Evolutionary conservation across 2,113 vertebrate species (phyloP), one percentile per base, ranked within the genome.

Genomic region (Ptilonorhynchus violaceus): DNA sequence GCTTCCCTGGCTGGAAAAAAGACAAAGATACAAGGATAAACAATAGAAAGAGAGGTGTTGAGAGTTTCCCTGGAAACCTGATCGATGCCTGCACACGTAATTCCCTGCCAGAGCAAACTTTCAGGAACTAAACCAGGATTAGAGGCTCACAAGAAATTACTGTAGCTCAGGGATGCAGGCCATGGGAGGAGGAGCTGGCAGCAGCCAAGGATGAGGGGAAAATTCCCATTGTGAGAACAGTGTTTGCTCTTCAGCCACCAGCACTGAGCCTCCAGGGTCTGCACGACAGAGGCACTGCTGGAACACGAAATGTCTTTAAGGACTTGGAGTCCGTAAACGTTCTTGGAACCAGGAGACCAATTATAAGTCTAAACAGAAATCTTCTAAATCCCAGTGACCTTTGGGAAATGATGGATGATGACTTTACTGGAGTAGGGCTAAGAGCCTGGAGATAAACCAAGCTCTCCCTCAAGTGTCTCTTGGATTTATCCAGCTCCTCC

Each of bases 1-100:
- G 97, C 76, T 47, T 97, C 85, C 27, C 96, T 96, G 46, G 88
- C 99, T 99, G 96, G 14, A 80, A 92, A 93, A 97, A 94, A 92
- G 2, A 94, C 23, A 88, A 75, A 92, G 33, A 72, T 2, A 46
- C 3, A 35, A 42, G 74, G 93, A 76, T 53, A 94, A 97, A 96
- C 47, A 77, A 78, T 1, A n/a, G 13, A 9, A 47, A 67, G 30
- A 74, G 67, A 93, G 72, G 70, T 33, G 23, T 37, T 66, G 72
- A 42, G 44, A 28, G 35, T 75, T 62, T 86, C 79, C 64, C 74
- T 67, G 74, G 35, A 76, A 85, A 81, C 13, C 39, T 58, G 52
- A 80, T 58, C 0, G 5, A 76, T 58, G 42, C 16, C 59, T 80
- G 64, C 18, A 15, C 27, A 37, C 2, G 5, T 1, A 83, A 69